phyloP scores from a whole-genome alignment of 2,888 invertebrate genomes.

The Parnassius apollo region DNA sequence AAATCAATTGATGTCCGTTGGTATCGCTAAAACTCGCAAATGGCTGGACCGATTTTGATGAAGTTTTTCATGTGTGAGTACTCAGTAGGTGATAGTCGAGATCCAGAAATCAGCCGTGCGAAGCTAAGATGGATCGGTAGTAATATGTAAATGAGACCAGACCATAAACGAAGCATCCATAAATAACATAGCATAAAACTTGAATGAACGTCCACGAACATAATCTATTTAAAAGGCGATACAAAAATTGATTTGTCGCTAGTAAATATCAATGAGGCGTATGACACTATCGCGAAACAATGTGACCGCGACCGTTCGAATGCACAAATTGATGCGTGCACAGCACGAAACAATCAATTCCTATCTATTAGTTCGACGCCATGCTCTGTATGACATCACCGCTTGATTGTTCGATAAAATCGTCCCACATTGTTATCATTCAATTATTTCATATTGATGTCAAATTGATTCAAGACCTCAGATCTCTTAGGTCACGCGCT shows the following conservation, averaged over 20 bases:
- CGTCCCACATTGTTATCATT: conserved; percentile 62
- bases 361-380: conserved; percentile 40
- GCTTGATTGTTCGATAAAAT: conserved; percentile 51
- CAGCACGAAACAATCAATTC: conserved; percentile 45
- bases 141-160: no score
- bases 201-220: neutral
- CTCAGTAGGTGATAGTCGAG: no score
- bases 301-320: conserved; percentile 35
- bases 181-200: conserved; percentile 8
- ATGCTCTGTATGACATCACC: conserved; percentile 54
- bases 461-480: conserved; percentile 51
- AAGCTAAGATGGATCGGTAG: no score
- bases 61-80: no score
- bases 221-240: conserved; percentile 27
- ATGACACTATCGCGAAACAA: conserved; percentile 43
- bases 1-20: no score
- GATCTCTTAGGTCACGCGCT: conserved; percentile 31
- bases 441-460: conserved; percentile 69
- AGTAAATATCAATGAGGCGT: conserved; percentile 37
- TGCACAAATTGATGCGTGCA: conserved; percentile 46
- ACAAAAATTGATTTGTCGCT: conserved; percentile 33
- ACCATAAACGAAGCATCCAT: neutral
- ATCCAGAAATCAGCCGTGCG: no score
- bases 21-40: no score
- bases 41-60: no score